Evolutionary conservation across 2,888 invertebrate species (phyloP).

Genomic region (Nezara viridula): DNA sequence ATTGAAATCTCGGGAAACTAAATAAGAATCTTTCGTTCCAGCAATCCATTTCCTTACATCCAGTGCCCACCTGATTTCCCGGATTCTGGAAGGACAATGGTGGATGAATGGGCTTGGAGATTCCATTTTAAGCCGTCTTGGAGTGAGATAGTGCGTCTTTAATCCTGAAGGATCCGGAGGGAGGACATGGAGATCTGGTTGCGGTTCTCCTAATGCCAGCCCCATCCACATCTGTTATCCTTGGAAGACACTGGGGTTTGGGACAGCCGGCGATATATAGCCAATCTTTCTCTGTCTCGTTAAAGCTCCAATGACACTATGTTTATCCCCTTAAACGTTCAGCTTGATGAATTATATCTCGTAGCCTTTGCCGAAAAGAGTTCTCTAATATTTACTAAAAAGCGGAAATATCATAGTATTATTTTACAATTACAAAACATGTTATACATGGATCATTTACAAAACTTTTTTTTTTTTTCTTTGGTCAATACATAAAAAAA

Average conservation of each 20-base stretch:
- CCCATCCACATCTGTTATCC: conserved; percentile 42
- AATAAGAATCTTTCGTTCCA: background rate
- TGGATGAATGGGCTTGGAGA: conserved; percentile 17
- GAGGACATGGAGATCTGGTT: conserved; percentile 47
- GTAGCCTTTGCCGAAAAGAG: background rate
- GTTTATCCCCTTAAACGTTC: conserved; percentile 29
- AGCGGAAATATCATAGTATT: background rate
- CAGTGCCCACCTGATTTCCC: background rate
- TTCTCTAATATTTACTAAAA: background rate
- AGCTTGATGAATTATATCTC: conserved; percentile 3
- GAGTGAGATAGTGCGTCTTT: conserved; percentile 46
- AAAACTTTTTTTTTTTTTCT: too few relatives aligned
- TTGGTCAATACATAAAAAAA: too few relatives aligned
- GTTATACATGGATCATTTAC: too few relatives aligned
- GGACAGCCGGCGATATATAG: conserved; percentile 43
- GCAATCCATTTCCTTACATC: background rate
- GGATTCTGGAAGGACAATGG: background rate
- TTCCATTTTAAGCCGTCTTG: conserved; percentile 35
- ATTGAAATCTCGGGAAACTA: background rate
- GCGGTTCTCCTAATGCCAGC: conserved; percentile 48
- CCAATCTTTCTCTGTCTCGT: conserved; percentile 51
- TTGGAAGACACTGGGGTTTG: background rate
- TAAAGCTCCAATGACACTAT: conserved; percentile 49
- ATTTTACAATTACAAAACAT: too few relatives aligned
- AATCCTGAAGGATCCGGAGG: conserved; percentile 43